Conservation (phyloP, 1,140 invertebrate species). For the Drosophila virilis region DNA sequence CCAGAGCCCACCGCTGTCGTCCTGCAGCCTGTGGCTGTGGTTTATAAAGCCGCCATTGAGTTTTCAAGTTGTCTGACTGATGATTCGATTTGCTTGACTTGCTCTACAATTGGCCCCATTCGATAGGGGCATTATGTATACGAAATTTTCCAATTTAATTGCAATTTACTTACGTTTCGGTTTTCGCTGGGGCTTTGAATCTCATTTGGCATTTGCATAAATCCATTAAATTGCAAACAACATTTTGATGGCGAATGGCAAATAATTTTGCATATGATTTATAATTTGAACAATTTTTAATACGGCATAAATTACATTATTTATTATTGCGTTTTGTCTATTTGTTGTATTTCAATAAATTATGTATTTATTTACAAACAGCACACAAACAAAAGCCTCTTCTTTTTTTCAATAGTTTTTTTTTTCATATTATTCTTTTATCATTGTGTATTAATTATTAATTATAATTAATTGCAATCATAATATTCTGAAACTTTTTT, state of each 20-base stretch:
- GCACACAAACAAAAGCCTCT: neutral
- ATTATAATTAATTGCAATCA: conserved; percentile 22
- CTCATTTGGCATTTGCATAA: conserved; percentile 51
- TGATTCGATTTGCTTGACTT: conserved; percentile 40
- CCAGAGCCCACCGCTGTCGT: neutral
- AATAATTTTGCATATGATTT: conserved; percentile 46
- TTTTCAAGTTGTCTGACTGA: conserved; percentile 46
- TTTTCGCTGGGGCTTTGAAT: conserved; percentile 6
- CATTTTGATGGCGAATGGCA: conserved; percentile 25
- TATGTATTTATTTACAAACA: conserved; percentile 6
- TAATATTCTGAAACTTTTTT: neutral
- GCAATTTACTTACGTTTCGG: conserved; percentile 50
- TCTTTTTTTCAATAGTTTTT: neutral
- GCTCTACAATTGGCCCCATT: conserved; percentile 27
- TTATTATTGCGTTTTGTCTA: conserved; percentile 41
- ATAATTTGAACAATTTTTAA: conserved; percentile 42
- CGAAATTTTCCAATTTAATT: conserved; percentile 43
- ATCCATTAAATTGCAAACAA: conserved; percentile 43
- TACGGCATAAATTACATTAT: conserved; percentile 54
- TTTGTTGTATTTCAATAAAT: conserved; percentile 18
- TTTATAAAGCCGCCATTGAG: conserved; percentile 47
- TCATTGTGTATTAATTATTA: conserved; percentile 21
- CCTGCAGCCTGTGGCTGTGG: conserved; percentile 24
- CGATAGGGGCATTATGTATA: neutral
- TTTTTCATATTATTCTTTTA: neutral